Evolutionary conservation across 2,888 invertebrate genomes (phyloP).

Genomic region (Heliconius cydno): DNA sequence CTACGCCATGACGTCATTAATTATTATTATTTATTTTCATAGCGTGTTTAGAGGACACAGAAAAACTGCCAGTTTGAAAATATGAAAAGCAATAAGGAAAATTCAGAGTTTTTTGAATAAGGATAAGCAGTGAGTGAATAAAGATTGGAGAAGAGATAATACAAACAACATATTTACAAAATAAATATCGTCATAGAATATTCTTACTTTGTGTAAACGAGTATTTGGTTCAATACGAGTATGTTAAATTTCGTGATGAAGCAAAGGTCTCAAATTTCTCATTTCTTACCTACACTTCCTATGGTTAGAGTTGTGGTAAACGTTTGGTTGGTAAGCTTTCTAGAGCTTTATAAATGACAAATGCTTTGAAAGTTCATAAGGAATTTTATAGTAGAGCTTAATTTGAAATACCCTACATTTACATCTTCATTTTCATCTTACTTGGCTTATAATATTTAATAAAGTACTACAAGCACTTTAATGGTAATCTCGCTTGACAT

Average conservation of each 20-base stretch:
- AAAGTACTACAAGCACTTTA: background rate
- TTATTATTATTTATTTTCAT: background rate
- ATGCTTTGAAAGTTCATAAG: background rate
- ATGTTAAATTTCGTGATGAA: background rate
- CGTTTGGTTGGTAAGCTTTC: background rate
- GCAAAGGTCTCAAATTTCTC: background rate
- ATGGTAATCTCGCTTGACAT: background rate
- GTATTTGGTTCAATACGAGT: background rate
- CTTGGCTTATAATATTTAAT: background rate
- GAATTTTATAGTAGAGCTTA: conserved; percentile 13
- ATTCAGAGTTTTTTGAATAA: background rate
- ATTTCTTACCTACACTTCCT: background rate
- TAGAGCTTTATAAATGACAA: background rate
- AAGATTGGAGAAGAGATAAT: no score
- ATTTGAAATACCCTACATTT: background rate
- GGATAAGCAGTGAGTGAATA: no score
- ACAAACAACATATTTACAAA: no score
- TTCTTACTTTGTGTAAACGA: background rate
- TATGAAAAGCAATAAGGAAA: background rate
- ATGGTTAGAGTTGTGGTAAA: background rate
- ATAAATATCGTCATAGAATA: background rate
- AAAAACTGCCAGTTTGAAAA: background rate
- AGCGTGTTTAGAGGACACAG: no score
- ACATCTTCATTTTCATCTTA: background rate
- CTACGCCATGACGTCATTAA: background rate